Conservation (phyloP, 2,113 vertebrate species). For the Clinocottus analis region DNA sequence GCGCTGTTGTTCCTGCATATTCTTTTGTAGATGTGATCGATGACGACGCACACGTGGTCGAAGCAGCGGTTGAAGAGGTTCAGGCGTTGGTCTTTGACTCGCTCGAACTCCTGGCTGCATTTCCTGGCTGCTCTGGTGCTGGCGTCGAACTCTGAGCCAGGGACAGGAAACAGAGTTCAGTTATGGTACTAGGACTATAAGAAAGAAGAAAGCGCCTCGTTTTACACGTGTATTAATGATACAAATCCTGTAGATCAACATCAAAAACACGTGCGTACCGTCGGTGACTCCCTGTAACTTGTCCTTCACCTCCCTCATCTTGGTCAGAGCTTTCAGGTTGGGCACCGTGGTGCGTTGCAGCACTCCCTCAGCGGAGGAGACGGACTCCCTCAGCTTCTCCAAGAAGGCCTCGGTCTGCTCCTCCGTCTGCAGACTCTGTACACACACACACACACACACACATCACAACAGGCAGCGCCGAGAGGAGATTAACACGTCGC, state of each 20-base stretch:
- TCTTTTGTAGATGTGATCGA: conserved; percentile 94
- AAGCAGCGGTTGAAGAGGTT: conserved; percentile 90
- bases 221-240: too few species aligned
- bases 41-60: conserved; percentile 88
- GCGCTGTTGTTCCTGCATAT: conserved; percentile 92
- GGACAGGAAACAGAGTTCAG: not conserved
- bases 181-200: not conserved
- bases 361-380: conserved; percentile 77
- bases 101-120: conserved; percentile 88
- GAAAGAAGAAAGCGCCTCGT: too few species aligned
- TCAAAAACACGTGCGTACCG: conserved; percentile 61
- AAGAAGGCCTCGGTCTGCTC: conserved; percentile 81
- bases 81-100: conserved; percentile 87
- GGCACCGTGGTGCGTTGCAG: conserved; percentile 87
- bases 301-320: conserved; percentile 84
- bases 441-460: conserved; percentile 3
- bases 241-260: not conserved
- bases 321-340: conserved; percentile 90
- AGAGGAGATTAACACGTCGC: not conserved
- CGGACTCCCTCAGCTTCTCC: conserved; percentile 77
- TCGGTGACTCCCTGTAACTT: conserved; percentile 87
- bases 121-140: conserved; percentile 85
- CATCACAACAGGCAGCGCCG: not conserved
- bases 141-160: conserved; percentile 87
- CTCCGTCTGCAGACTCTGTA: conserved; percentile 80